Conservation (phyloP, 2,888 invertebrate species). For the Amiota communis region DNA sequence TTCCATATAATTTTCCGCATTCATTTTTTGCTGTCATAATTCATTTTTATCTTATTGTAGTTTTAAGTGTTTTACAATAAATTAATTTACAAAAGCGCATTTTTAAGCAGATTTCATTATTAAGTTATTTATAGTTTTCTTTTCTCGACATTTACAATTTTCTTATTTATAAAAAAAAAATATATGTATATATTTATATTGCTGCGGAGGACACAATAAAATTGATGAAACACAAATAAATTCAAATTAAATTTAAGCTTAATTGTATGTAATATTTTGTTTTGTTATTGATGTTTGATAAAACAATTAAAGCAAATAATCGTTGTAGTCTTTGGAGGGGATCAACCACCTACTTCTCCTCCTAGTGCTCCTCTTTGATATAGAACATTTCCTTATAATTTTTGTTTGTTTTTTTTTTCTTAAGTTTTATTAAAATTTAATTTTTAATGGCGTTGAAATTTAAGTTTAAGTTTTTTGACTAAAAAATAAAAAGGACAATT, state of each 20-base stretch:
- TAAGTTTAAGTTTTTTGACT: too few species aligned
- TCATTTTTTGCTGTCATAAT: background rate
- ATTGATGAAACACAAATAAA: background rate
- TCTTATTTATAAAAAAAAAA: background rate
- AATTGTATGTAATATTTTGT: too few species aligned
- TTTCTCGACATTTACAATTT: slow-evolving; percentile 3
- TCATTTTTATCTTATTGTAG: background rate
- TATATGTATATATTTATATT: background rate
- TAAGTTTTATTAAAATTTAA: too few species aligned
- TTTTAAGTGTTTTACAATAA: background rate
- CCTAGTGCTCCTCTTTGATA: too few species aligned
- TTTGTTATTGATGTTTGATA: too few species aligned
- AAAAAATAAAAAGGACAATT: too few species aligned
- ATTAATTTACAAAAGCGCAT: slow-evolving; percentile 24
- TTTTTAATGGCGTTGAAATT: too few species aligned
- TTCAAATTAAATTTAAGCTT: background rate
- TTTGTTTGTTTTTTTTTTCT: background rate
- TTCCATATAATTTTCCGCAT: slow-evolving; percentile 4
- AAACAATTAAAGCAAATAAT: background rate
- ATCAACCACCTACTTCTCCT: too few species aligned
- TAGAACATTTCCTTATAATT: background rate
- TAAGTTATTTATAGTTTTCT: slow-evolving; percentile 12
- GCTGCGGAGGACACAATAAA: slow-evolving; percentile 7
- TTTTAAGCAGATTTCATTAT: slow-evolving; percentile 9
- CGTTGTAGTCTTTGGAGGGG: background rate